phyloP scores from a whole-genome alignment of 92 coral and sea anemone species.

The Scolanthus callimorphus region DNA sequence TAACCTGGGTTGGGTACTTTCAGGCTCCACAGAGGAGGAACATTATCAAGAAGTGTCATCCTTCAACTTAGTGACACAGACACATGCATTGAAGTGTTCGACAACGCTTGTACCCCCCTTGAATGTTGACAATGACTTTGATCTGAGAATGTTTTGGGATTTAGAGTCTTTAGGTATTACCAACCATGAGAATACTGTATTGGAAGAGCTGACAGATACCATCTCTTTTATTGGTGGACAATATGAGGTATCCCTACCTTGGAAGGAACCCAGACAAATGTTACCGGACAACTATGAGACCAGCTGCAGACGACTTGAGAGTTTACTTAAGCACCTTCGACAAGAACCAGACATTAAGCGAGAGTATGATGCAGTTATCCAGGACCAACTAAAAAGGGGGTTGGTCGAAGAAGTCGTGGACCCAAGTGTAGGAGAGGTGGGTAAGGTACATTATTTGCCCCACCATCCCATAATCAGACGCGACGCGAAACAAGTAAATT shows the following conservation, averaged over 20 bases:
- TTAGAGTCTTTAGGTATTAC: background rate
- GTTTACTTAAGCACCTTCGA: constrained; percentile 35
- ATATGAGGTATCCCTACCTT: constrained; percentile 26
- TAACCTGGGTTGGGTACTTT: constrained; percentile 26
- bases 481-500: constrained; percentile 41
- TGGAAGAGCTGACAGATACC: background rate
- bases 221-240: constrained; percentile 6
- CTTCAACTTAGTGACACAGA: constrained; percentile 17
- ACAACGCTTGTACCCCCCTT: background rate
- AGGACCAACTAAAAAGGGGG: constrained; percentile 23
- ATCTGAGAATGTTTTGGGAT: background rate
- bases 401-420: constrained; percentile 28
- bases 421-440: background rate
- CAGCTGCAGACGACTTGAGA: constrained; percentile 36
- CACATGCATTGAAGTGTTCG: constrained; percentile 16
- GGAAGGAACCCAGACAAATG: constrained; percentile 18
- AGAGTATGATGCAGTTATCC: constrained; percentile 24
- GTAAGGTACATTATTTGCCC: constrained; percentile 39
- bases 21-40: constrained; percentile 38
- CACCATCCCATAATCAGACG: constrained; percentile 42
- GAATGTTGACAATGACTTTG: background rate
- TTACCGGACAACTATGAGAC: constrained; percentile 51
- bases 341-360: constrained; percentile 28
- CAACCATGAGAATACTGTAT: background rate
- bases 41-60: background rate